These are phyloP conservation scores for Ptilodon capucinus DNA, from an alignment of 2,888 invertebrate species.

Conservation along the genomic window DNA sequence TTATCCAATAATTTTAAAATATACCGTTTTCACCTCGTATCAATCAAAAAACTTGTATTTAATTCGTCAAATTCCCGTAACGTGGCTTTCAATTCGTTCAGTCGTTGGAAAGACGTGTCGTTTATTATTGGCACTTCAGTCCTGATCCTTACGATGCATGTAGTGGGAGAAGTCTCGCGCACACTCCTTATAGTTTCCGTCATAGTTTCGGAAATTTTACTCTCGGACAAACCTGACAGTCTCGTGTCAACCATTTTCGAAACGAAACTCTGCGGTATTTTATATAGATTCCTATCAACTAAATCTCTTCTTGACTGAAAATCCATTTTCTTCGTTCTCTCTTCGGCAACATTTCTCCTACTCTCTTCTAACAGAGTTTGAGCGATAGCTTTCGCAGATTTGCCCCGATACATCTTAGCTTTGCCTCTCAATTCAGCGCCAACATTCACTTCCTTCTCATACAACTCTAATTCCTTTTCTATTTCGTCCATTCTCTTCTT, in stretches of 20 bases:
- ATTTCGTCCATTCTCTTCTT: conserved; percentile 73
- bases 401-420: conserved; percentile 85
- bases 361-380: conserved; percentile 84
- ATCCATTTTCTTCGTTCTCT: conserved; percentile 53
- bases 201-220: conserved; percentile 44
- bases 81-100: conserved; percentile 83
- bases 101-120: conserved; percentile 81
- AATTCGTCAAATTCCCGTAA: conserved; percentile 85
- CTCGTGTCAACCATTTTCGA: conserved; percentile 40
- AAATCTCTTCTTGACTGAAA: conserved; percentile 46
- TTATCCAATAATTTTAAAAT: conserved; percentile 4
- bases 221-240: conserved; percentile 40
- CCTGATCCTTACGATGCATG: conserved; percentile 61
- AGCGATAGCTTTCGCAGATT: conserved; percentile 89
- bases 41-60: conserved; percentile 81
- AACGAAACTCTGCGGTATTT: conserved; percentile 45
- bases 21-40: conserved; percentile 83
- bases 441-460: conserved; percentile 71
- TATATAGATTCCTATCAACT: conserved; percentile 45
- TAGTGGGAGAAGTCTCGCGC: conserved; percentile 57
- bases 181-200: conserved; percentile 56
- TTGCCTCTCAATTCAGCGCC: conserved; percentile 78
- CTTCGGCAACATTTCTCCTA: conserved; percentile 76
- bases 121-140: conserved; percentile 72
- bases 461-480: conserved; percentile 59